phyloP scores from a whole-genome alignment of 1,140 invertebrate species.

The Pachypeltis micranthus region DNA sequence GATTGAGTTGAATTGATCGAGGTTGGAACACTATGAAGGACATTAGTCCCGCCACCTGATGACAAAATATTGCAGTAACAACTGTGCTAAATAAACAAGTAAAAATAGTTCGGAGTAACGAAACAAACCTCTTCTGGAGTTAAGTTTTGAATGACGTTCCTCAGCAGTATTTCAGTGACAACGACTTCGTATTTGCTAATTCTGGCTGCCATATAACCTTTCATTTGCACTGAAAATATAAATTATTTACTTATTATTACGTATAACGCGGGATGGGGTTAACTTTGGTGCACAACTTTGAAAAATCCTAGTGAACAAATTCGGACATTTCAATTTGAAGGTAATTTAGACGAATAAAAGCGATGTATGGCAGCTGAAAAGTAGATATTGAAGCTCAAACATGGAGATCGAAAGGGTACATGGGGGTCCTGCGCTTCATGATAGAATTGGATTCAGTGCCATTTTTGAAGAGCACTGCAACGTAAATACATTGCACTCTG shows the following conservation, averaged over 20 bases:
- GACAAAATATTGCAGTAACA: slow-evolving; percentile 21
- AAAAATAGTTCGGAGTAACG: slow-evolving; percentile 39
- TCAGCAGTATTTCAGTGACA: slow-evolving; percentile 90
- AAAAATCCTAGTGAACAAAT: too few relatives aligned
- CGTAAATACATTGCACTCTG: too few relatives aligned
- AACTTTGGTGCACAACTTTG: too few relatives aligned
- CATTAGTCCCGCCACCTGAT: slow-evolving; percentile 1
- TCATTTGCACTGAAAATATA: slow-evolving; percentile 50
- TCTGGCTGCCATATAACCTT: slow-evolving; percentile 89
- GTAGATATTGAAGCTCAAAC: too few relatives aligned
- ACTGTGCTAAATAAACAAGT: neutral
- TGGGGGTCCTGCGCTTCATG: too few relatives aligned
- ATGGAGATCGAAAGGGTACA: too few relatives aligned
- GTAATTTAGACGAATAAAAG: too few relatives aligned
- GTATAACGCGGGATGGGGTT: too few relatives aligned
- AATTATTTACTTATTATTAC: neutral
- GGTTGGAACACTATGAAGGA: neutral
- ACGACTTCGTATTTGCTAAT: slow-evolving; percentile 91
- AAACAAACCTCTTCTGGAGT: slow-evolving; percentile 81
- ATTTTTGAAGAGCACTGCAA: too few relatives aligned
- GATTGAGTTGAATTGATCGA: neutral
- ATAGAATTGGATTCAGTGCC: too few relatives aligned
- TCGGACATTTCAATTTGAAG: too few relatives aligned
- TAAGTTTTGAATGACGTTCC: slow-evolving; percentile 77
- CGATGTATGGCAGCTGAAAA: too few relatives aligned